Percentiles rank a stretch among this genome's conserved stretches.
phyloP scores from a whole-genome alignment of 2,797 vertebrate genomes.

The Pipistrellus kuhlii region DNA sequence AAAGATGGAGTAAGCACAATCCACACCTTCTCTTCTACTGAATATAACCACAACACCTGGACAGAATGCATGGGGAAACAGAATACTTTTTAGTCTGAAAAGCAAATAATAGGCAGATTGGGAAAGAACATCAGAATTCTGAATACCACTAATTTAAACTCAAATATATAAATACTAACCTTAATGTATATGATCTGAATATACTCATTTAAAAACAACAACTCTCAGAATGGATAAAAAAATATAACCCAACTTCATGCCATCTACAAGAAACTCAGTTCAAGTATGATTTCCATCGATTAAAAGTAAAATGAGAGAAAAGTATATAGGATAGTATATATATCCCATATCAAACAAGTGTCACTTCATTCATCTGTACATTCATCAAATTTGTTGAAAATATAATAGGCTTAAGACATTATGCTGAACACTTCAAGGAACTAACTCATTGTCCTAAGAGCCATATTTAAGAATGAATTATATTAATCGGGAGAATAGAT shows the following conservation, averaged over 20 bases:
- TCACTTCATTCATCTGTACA: neutral
- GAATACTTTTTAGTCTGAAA: neutral
- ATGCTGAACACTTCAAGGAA: neutral
- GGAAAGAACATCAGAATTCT: neutral
- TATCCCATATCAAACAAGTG: neutral
- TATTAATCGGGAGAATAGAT: neutral
- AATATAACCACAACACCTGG: neutral
- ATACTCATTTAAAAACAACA: neutral
- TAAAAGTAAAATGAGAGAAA: neutral
- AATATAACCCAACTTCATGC: neutral
- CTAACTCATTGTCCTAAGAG: neutral
- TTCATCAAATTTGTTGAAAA: constrained; percentile 18
- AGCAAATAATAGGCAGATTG: neutral
- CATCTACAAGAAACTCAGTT: neutral
- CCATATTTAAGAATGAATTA: neutral
- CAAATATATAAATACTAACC: neutral
- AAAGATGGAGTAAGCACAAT: neutral
- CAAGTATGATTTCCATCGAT: neutral
- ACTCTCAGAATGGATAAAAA: neutral
- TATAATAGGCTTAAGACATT: neutral
- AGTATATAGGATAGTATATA: neutral
- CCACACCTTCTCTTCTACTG: neutral
- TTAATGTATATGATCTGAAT: neutral
- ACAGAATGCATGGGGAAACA: neutral
- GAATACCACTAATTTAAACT: neutral